Base-by-base conservation (phyloP, 2,888 invertebrate genomes). In the Trilocha varians region DNA sequence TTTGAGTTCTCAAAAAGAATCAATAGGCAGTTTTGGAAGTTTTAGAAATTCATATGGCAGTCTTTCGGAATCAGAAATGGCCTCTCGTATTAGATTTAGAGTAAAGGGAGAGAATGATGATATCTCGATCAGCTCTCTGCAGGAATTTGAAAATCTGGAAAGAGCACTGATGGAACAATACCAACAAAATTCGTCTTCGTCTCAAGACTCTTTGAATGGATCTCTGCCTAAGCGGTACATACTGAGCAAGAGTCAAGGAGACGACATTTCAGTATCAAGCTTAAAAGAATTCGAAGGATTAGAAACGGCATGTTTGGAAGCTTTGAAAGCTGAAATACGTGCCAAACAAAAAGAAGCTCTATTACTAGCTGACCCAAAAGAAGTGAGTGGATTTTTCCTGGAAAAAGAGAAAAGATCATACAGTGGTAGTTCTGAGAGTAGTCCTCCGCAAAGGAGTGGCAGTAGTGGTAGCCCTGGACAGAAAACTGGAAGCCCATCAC, bases 141-240 rank as follows among this genome's bases (percentile, higher is more conserved):
- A 96, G 75, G 98, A 98, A 70, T 98, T 98, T 83, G 98, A 98
- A 82, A 92, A 92, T 49, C 80, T 98, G 11, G 98, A 98, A 75
- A 91, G 90, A 55, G 93, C 95, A 1, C 90, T 97, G 61, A 87
- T 94, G 65, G 95, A 95, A 67, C 93, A 92, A 67, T 91, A 90
- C 56, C 90, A 89, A 59, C 88, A 88, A 54, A 87, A 89, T 56
- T 91, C 91, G 38, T 91, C 91, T 41, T 93, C 94, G 8, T 96
- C 96, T 2, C 94, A 95, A 62, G 96, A 96, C 70, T 96, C 96
- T 0, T 86, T 92, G 3, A 93, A 95, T 62, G 94, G 94, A 5
- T 94, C 94, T 56, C 89, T 93, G 45, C 92, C 93, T n/a, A 87
- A 89, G 41, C 86, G 92, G 40, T 92, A 93, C 53, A 73, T 89